Evolutionary conservation across 2,888 invertebrate species (phyloP).

Genomic region (Schizotus pectinicornis): DNA sequence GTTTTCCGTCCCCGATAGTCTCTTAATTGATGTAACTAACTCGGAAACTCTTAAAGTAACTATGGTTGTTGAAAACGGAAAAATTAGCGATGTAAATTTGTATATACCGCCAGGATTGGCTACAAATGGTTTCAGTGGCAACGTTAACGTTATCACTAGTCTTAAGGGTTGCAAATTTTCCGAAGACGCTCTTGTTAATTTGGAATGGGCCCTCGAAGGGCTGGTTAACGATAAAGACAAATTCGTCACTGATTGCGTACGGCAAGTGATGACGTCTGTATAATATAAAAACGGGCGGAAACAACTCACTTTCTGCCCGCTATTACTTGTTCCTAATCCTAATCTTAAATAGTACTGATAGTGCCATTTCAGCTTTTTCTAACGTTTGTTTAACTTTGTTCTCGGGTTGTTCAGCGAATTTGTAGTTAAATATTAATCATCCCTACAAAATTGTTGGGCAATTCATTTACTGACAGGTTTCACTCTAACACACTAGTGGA

Average conservation of each 20-base stretch:
- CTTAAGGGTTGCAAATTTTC: slow-evolving; percentile 72
- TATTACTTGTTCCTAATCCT: slow-evolving; percentile 9
- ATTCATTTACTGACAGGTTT: slow-evolving; percentile 6
- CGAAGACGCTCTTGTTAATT: slow-evolving; percentile 66
- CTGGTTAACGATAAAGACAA: slow-evolving; percentile 60
- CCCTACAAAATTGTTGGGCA: slow-evolving; percentile 10
- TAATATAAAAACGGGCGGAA: slow-evolving; percentile 42
- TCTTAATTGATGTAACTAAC: slow-evolving; percentile 59
- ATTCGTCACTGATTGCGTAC: slow-evolving; percentile 68
- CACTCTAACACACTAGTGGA: slow-evolving; percentile 10
- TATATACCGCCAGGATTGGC: slow-evolving; percentile 68
- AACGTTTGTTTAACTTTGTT: slow-evolving; percentile 8
- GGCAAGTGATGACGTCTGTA: slow-evolving; percentile 66
- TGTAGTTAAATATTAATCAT: slow-evolving; percentile 8
- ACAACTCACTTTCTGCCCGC: slow-evolving; percentile 19
- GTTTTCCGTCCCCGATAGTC: slow-evolving; percentile 65
- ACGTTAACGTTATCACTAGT: slow-evolving; percentile 68
- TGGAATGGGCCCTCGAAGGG: slow-evolving; percentile 58
- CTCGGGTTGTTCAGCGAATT: slow-evolving; percentile 11
- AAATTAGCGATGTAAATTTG: slow-evolving; percentile 70
- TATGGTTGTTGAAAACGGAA: slow-evolving; percentile 70
- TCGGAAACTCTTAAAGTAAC: slow-evolving; percentile 65
- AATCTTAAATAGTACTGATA: slow-evolving; percentile 10
- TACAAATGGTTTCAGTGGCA: slow-evolving; percentile 66
- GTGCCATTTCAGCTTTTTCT: slow-evolving; percentile 10